Evolutionary conservation across 2,113 vertebrate species (phyloP), one percentile per base, ranked within the genome.

Genomic region (Microcebus griseorufus): DNA sequence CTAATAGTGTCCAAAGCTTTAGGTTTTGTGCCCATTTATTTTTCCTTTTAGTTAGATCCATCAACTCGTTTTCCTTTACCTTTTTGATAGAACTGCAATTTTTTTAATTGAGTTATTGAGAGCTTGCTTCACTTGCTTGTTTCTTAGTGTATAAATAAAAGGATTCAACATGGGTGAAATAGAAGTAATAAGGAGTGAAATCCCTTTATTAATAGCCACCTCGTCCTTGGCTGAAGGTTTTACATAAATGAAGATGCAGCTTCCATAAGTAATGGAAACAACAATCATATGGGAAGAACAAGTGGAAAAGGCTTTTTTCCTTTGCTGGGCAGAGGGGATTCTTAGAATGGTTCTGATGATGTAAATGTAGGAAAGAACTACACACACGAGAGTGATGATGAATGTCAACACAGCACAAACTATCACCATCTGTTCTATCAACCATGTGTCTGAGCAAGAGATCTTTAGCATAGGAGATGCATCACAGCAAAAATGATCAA

Each of bases 61-160:
- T 64, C 37, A 27, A 78, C 8, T 75, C 12, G 1, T 29, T 86
- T 69, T 20, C 32, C 76, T 75, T 90, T 79, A 82, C 37, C 32
- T 64, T n/a, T 82, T 95, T 75, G 65, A 93, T 4, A 88, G 17
- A 4, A 93, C 83, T 78, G 29, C 53, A 27, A 64, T 62, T 37
- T 29, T 92, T 88, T 94, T 79, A 39, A 94, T 14, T 69, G 29
- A 82, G 27, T 78, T 42, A 45, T 55, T 45, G 16, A 94, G 88
- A 53, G 76, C 88, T 94, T 96, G 82, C 34, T 91, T 96, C 39
- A 96, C 95, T 96, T 92, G 95, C 27, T 94, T 91, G 34, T 96
- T 96, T 94, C 92, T 94, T 42, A 96, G 76, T 22, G 83, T 83
- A 25, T 94, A 96, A 81, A 94, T 88, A 76, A 94, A 96, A 6